These are phyloP conservation scores for Sterna hirundo DNA, from an alignment of 2,113 vertebrate species.

Conservation along the genomic window DNA sequence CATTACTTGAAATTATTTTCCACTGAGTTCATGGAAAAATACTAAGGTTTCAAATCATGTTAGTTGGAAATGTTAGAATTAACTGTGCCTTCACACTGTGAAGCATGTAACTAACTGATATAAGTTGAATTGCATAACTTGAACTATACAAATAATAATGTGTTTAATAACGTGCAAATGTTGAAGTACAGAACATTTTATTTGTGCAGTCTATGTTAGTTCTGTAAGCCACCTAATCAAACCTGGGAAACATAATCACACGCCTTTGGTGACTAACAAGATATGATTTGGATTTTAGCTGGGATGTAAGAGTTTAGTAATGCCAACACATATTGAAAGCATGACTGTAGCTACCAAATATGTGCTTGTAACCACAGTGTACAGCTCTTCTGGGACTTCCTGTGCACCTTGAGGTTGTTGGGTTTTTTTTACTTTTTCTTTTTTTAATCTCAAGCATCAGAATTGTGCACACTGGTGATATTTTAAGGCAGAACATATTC, in stretches of 20 bases:
- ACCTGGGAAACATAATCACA: not conserved
- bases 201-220: not conserved
- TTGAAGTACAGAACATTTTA: not conserved
- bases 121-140: not conserved
- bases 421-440: not conserved
- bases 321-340: not conserved
- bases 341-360: not conserved
- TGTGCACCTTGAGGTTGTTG: not conserved
- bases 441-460: not conserved
- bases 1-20: conserved; percentile 27
- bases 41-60: not conserved
- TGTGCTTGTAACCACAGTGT: not conserved
- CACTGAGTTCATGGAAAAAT: conserved; percentile 24
- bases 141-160: not conserved
- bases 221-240: not conserved
- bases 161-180: not conserved
- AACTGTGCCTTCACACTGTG: not conserved
- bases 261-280: not conserved
- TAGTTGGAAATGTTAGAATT: not conserved
- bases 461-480: not conserved
- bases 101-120: not conserved
- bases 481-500: conserved; percentile 2
- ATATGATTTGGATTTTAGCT: not conserved
- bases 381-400: not conserved
- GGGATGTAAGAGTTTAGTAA: not conserved